Percentiles rank a stretch among this genome's conserved stretches.
Conservation (phyloP, 2,113 vertebrate genomes). For the Cathartes aura region DNA sequence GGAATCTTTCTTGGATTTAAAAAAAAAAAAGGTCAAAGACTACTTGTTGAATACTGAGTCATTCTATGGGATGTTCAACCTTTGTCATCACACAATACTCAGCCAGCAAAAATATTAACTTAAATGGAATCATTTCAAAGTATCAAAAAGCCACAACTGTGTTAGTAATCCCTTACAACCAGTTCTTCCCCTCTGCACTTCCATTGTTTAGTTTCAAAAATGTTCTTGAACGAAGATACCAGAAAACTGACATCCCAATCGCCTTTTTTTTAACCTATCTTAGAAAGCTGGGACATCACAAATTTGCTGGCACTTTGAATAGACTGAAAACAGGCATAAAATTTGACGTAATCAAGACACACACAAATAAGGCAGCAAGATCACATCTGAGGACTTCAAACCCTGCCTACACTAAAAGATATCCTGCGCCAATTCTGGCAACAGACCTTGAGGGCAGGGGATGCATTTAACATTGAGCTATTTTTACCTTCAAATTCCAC, state of each 20-base stretch:
- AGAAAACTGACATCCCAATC: neutral
- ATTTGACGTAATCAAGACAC: neutral
- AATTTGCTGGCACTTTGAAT: neutral
- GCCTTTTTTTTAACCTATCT: neutral
- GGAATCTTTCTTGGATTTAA: neutral
- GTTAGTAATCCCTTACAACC: neutral
- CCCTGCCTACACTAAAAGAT: slow-evolving; percentile 6
- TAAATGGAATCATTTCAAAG: neutral
- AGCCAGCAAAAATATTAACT: neutral
- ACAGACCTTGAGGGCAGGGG: slow-evolving; percentile 1
- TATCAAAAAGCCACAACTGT: neutral
- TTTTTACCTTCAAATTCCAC: slow-evolving; percentile 68
- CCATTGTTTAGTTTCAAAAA: neutral
- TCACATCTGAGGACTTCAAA: neutral
- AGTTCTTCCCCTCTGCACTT: neutral
- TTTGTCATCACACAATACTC: neutral
- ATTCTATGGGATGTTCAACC: neutral
- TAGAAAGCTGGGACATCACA: neutral
- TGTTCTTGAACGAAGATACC: neutral
- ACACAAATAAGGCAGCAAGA: neutral
- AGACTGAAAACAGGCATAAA: neutral
- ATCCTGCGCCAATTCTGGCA: slow-evolving; percentile 48
- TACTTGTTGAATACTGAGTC: neutral
- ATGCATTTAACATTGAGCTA: slow-evolving; percentile 59
- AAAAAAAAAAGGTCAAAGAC: neutral